A percentile compares a stretch with the other conserved stretches of the same genome.
These are phyloP conservation scores for Carduelis carduelis DNA, from an alignment of 2,797 vertebrate species.

Conservation along the genomic window DNA sequence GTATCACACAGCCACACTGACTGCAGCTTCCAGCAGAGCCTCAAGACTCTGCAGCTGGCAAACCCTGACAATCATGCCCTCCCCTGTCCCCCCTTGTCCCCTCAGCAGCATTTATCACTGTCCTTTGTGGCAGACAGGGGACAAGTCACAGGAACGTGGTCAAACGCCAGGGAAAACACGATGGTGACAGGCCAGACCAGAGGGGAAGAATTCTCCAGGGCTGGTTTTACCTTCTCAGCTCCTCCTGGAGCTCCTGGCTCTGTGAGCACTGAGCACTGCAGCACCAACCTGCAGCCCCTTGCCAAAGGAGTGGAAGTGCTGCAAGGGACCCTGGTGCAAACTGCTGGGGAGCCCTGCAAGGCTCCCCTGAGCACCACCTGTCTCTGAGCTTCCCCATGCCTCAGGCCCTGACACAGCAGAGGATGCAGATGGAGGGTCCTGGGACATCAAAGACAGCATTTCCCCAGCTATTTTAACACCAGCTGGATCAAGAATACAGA, in stretches of 20 bases:
- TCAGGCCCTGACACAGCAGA: background rate
- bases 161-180: background rate
- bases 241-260: background rate
- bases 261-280: background rate
- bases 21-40: constrained; percentile 29
- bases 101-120: background rate
- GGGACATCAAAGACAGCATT: background rate
- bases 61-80: background rate
- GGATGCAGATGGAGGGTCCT: background rate
- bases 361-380: background rate
- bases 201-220: background rate
- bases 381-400: background rate
- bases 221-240: background rate
- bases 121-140: background rate
- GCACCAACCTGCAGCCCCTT: background rate
- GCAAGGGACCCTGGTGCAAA: background rate
- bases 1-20: constrained; percentile 2
- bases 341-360: background rate
- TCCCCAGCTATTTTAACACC: background rate
- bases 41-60: constrained; percentile 6
- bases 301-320: background rate
- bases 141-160: background rate
- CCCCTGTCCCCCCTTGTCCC: background rate
- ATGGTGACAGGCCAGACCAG: background rate
- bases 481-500: background rate